phyloP scores from a whole-genome alignment of 2,797 vertebrate species.

The Morelia viridis region DNA sequence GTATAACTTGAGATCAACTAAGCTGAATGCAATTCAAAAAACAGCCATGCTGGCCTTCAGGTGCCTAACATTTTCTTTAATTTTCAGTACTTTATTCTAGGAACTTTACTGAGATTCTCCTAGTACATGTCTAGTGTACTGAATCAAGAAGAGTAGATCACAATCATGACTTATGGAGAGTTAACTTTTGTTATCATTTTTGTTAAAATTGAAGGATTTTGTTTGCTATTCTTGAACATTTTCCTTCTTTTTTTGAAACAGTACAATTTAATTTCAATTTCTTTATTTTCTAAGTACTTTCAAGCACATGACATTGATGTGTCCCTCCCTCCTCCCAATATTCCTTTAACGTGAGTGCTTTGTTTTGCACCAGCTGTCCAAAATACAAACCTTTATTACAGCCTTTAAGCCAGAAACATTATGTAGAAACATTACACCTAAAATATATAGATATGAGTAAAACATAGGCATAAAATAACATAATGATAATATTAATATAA shows the following conservation, averaged over 20 bases:
- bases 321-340: neutral
- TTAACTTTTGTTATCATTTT: neutral
- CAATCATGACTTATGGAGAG: neutral
- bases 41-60: neutral
- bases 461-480: neutral
- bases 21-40: neutral
- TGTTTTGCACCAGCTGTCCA: constrained; percentile 11
- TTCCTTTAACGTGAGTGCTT: neutral
- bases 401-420: neutral
- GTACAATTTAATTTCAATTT: neutral
- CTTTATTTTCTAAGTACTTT: neutral
- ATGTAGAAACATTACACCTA: neutral
- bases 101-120: neutral
- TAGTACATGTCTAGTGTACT: neutral
- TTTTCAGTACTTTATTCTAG: neutral
- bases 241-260: neutral
- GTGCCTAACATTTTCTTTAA: neutral
- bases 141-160: neutral
- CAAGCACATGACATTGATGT: neutral
- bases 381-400: neutral
- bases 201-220: neutral
- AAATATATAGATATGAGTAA: neutral
- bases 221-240: neutral
- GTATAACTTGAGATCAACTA: neutral
- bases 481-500: neutral